These are phyloP conservation scores for Scylla paramamosain DNA, from an alignment of 1,140 invertebrate genomes.

Conservation along the genomic window DNA sequence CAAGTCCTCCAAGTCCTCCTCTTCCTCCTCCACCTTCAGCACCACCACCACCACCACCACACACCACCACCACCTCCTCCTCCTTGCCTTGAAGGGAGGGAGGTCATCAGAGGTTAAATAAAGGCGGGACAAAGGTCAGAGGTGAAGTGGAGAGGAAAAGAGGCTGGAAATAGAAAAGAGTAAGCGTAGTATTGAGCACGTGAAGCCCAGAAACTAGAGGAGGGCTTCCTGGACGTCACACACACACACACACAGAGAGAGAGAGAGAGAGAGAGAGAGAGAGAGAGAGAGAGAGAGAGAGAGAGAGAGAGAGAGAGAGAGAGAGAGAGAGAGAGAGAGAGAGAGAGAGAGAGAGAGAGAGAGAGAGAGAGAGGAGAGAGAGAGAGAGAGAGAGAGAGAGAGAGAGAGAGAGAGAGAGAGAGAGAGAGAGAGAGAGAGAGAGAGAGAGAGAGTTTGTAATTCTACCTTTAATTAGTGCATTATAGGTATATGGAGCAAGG, in stretches of 20 bases:
- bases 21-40: background rate
- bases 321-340: background rate
- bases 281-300: background rate
- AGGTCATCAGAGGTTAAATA: background rate
- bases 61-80: no score
- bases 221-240: background rate
- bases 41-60: background rate
- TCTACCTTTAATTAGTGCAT: no score
- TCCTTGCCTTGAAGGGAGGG: background rate
- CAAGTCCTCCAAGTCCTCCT: background rate
- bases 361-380: background rate
- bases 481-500: no score
- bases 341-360: background rate
- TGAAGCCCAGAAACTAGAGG: background rate
- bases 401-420: background rate
- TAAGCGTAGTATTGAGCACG: background rate
- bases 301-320: background rate
- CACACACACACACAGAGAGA: no score
- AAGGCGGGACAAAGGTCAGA: background rate
- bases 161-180: background rate
- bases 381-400: background rate
- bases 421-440: background rate
- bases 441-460: no score
- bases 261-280: background rate
- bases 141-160: background rate